Evolutionary conservation across 2,113 vertebrate genomes (phyloP).

Genomic region (Notarius quadriscutis): DNA sequence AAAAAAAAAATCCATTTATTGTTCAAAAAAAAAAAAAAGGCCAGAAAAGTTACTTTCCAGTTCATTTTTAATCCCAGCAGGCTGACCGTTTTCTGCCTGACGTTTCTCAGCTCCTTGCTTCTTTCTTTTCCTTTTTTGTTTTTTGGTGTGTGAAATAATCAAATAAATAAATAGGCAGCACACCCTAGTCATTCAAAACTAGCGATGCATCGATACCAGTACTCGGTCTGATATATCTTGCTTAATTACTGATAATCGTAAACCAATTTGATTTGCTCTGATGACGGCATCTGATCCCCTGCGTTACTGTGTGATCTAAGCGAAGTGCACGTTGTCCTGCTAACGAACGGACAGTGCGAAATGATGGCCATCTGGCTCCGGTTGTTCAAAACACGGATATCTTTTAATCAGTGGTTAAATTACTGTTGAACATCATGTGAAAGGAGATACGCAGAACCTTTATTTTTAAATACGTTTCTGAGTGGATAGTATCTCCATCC

Average conservation of each 20-base stretch:
- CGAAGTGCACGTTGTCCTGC: neutral
- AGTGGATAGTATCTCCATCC: too few relatives aligned
- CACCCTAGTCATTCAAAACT: neutral
- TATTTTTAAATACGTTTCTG: too few relatives aligned
- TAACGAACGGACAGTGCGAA: neutral
- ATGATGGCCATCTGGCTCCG: neutral
- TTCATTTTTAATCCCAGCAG: slow-evolving; percentile 63
- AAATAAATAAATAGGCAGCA: neutral
- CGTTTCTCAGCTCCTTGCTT: slow-evolving; percentile 43
- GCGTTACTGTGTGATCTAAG: neutral
- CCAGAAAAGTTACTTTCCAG: slow-evolving; percentile 54
- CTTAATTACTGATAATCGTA: neutral
- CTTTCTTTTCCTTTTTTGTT: neutral
- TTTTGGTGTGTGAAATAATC: neutral
- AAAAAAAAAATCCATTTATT: slow-evolving; percentile 59
- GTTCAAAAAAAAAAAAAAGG: slow-evolving; percentile 53
- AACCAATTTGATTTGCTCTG: neutral
- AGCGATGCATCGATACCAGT: neutral
- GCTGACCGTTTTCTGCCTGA: slow-evolving; percentile 54
- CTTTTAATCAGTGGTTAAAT: too few relatives aligned
- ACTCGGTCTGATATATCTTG: neutral
- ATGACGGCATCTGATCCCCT: neutral
- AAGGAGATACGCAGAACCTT: too few relatives aligned
- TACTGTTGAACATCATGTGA: too few relatives aligned
- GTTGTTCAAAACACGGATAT: too few relatives aligned